Evolutionary conservation across 2,797 vertebrate species (phyloP), one percentile per base, ranked within the genome.

Genomic region (Cyprinodon diabolis): DNA sequence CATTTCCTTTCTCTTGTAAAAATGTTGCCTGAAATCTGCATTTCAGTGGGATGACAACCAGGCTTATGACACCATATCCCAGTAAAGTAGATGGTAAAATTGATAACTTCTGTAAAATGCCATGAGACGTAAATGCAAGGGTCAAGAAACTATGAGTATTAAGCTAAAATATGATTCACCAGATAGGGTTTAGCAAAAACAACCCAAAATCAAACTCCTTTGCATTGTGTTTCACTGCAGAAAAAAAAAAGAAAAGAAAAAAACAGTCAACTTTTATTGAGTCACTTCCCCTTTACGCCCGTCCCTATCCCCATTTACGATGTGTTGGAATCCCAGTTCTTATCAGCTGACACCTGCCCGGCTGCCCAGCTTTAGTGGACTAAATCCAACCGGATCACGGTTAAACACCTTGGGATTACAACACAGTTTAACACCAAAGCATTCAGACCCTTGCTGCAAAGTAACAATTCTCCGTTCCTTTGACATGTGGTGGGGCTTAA

Each of bases 341-440:
- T 88, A 90, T 83, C 84, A 76, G 80, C 66, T 6, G n/a, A 71
- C 85, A 90, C 91, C 92, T 91, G 91, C 30, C 0, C 77, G 47
- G 14, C 79, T 76, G 84, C 81, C 84, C 69, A 51, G 79, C 87
- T 83, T 72, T 12, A 77, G 76, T 72, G 37, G 56, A 77, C 79
- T 81, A 82, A 87, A 90, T 89, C 90, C 91, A 75, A 75, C 66
- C 2, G 77, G 90, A 91, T 90, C 87, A 80, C 52, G 67, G 72
- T 71, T 86, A 83, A 91, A 89, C 81, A 72, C 84, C 57, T 66
- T 70, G 66, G 84, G 85, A 90, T 93, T 93, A 91, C 74, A 78
- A 21, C 69, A 11, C 52, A 23, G 77, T 88, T 91, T 88, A 88
- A 84, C 87, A 80, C 84, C 60, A 79, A 75, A 52, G 74, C 79